These are phyloP conservation scores for Dipus sagitta DNA, from an alignment of 2,797 vertebrate species.

Conservation along the genomic window DNA sequence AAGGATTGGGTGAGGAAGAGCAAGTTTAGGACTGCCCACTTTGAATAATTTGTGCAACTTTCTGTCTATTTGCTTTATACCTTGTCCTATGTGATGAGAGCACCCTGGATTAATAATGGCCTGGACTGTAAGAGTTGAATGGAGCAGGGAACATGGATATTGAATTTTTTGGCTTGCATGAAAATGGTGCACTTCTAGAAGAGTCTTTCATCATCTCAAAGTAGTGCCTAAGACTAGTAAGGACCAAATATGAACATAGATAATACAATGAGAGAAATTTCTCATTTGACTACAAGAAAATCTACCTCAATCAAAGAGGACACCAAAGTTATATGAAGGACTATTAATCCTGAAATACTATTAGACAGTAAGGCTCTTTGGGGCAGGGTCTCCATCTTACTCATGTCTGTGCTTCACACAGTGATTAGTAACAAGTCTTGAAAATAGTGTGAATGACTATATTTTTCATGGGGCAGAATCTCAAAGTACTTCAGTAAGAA, in stretches of 20 bases:
- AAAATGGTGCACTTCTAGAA: background rate
- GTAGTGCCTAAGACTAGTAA: background rate
- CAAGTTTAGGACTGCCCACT: background rate
- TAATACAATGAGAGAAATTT: background rate
- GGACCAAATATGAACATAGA: background rate
- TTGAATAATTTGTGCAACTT: background rate
- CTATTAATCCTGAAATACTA: too few relatives aligned
- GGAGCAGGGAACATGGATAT: background rate
- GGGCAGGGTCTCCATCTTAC: constrained; percentile 39
- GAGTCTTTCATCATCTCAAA: background rate
- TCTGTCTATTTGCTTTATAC: background rate
- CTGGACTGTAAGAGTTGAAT: background rate
- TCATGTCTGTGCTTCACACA: constrained; percentile 63
- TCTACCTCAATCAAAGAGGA: too few relatives aligned
- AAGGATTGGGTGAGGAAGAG: background rate
- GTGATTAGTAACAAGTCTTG: constrained; percentile 34
- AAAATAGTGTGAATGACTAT: constrained; percentile 17
- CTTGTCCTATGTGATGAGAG: background rate
- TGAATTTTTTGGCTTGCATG: background rate
- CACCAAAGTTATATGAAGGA: too few relatives aligned
- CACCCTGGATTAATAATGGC: background rate
- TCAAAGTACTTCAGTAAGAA: constrained; percentile 17
- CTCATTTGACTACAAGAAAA: too few relatives aligned
- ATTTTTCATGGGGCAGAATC: constrained; percentile 38
- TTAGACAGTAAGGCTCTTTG: constrained; percentile 19